Base-by-base conservation (phyloP, 2,888 invertebrate genomes). In the Clistopyga incitator region DNA sequence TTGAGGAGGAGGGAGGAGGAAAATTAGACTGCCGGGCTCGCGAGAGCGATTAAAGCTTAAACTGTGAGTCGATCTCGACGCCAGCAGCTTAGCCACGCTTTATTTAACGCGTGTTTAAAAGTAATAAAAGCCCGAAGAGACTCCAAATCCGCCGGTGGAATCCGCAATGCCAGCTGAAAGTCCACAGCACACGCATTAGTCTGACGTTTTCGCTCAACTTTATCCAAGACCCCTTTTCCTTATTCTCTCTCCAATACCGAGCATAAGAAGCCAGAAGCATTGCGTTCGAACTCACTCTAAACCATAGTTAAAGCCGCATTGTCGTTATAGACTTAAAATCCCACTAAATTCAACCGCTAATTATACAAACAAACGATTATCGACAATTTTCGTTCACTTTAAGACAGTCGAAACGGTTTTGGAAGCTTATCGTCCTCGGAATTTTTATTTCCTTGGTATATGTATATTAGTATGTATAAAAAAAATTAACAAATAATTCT, bases 41-140 rank as follows among this genome's bases (percentile, higher is more conserved):
- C 83, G 85, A 86, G 87, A 85, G 86, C 88, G 89, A 90, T 90
- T 90, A 90, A 89, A 87, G 85, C 87, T 88, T 88, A 89, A 92
- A 91, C 89, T 89, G 86, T 86, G 85, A 88, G 87, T 89, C 88
- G 90, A 91, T 91, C 90, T 90, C 84, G 78, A 78, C 65, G 54
- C 76, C 82, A 77, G 59, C 76, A 86, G 89, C 90, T 92, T 90
- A 91, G 90, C 87, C 89, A 87, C 89, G 90, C 91, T 92, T 93
- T 92, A 93, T 93, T 92, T 92, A 92, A 92, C 90, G 92, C 91
- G 91, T 92, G 92, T 93, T 93, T 92, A 92, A 92, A 92, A 93
- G 91, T 92, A 90, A 92, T 92, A 92, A 92, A 92, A 92, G 81
- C 80, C 78, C 65, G 25, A 61, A 38, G 79, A 77, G 78, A 77